phyloP scores from a whole-genome alignment of 2,888 invertebrate genomes.

The Notodonta dromedarius region DNA sequence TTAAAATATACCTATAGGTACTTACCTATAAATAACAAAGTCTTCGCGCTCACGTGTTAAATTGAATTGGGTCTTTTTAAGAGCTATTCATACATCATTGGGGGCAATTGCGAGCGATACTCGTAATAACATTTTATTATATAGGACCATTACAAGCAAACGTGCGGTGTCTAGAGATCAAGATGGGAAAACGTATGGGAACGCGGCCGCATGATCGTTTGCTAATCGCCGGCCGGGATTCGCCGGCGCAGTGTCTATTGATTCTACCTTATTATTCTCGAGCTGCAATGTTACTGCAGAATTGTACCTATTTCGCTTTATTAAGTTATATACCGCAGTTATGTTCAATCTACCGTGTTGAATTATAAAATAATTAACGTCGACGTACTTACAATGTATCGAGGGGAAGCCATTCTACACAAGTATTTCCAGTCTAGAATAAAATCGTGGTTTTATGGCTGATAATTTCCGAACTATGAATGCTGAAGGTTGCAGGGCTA shows the following conservation, averaged over 20 bases:
- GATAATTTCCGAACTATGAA: conserved; percentile 82
- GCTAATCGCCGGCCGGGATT: conserved; percentile 51
- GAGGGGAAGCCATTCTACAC: conserved; percentile 58
- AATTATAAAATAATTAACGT: conserved; percentile 55
- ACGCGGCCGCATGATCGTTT: conserved; percentile 56
- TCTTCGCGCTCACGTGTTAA: conserved; percentile 45
- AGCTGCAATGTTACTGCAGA: conserved; percentile 23
- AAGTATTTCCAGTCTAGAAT: conserved; percentile 69
- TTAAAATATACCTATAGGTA: conserved; percentile 23
- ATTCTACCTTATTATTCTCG: conserved; percentile 36
- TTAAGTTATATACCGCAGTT: conserved; percentile 29
- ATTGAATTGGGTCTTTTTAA: conserved; percentile 64
- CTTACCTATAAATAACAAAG: conserved; percentile 16
- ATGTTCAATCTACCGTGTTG: conserved; percentile 23
- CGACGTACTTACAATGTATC: conserved; percentile 50
- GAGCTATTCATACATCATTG: conserved; percentile 67
- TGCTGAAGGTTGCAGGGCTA: conserved; percentile 73
- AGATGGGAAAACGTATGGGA: conserved; percentile 64
- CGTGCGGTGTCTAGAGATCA: conserved; percentile 73
- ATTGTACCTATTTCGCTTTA: conserved; percentile 25
- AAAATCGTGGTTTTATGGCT: conserved; percentile 77
- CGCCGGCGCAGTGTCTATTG: conserved; percentile 32
- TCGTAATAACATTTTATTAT: conserved; percentile 78
- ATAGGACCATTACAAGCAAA: conserved; percentile 71
- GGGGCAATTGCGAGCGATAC: conserved; percentile 64